Percentiles rank a stretch among this genome's conserved stretches.
phyloP scores from a whole-genome alignment of 2,888 invertebrate species.

The Panopea generosa region DNA sequence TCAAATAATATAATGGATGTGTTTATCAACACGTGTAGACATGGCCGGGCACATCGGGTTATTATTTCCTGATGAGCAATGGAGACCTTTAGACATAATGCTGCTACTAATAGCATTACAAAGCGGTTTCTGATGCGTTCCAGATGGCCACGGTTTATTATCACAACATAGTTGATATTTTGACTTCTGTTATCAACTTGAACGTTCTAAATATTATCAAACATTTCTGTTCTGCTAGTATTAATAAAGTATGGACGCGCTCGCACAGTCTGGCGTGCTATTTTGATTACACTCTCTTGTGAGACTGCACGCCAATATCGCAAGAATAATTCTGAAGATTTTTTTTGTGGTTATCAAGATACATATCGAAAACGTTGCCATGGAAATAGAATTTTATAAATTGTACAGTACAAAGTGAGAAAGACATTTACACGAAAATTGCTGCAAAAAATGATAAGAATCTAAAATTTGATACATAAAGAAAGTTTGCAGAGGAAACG shows the following conservation, averaged over 20 bases:
- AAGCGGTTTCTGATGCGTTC: background rate
- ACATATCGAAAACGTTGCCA: conserved; percentile 4
- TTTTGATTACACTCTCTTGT: background rate
- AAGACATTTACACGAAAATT: background rate
- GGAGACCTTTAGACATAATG: too few species aligned
- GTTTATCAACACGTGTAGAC: too few species aligned
- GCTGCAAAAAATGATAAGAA: too few species aligned
- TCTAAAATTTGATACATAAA: too few species aligned
- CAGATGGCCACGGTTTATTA: conserved; percentile 1
- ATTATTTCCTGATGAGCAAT: too few species aligned
- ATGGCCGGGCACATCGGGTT: too few species aligned
- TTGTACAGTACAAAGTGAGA: background rate
- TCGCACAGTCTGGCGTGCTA: background rate
- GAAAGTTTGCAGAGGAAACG: too few species aligned
- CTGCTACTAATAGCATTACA: too few species aligned
- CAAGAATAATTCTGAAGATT: background rate
- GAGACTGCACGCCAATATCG: background rate
- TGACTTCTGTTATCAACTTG: background rate
- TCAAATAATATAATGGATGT: too few species aligned
- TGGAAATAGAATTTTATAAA: background rate
- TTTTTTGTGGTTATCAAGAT: background rate
- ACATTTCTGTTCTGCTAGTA: background rate
- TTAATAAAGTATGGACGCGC: background rate
- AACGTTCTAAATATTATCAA: conserved; percentile 6
- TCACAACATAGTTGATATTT: conserved; percentile 2